These are phyloP conservation scores for Laothoe populi DNA, from an alignment of 2,888 invertebrate genomes.

Conservation along the genomic window DNA sequence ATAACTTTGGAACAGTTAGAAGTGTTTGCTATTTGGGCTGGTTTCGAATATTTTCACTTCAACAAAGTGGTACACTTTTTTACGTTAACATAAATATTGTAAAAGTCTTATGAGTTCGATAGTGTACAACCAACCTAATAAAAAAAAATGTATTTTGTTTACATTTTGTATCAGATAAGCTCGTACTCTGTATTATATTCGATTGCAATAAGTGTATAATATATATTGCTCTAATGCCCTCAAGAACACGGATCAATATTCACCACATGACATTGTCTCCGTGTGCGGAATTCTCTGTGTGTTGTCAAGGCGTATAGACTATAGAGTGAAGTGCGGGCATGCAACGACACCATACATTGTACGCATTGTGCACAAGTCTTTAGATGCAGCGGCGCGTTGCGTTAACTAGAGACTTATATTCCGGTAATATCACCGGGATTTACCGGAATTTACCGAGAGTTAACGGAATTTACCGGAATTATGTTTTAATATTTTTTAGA, in stretches of 20 bases:
- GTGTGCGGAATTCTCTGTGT: background rate
- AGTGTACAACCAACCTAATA: no score
- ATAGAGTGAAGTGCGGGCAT: background rate
- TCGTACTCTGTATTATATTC: no score
- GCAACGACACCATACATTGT: slow-evolving; percentile 23
- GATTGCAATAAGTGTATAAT: no score
- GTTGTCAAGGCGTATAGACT: background rate
- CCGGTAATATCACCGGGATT: slow-evolving; percentile 1
- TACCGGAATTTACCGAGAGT: background rate
- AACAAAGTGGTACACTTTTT: no score
- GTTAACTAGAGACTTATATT: background rate
- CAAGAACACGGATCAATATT: background rate
- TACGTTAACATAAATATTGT: no score
- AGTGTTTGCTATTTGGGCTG: no score
- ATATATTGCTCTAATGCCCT: slow-evolving; percentile 6
- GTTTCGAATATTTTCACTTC: no score
- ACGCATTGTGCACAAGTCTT: slow-evolving; percentile 10
- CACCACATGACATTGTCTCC: slow-evolving; percentile 3
- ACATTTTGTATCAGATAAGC: no score
- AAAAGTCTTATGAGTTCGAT: no score
- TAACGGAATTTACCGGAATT: background rate
- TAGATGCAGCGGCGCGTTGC: slow-evolving; percentile 8
- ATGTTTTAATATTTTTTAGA: no score
- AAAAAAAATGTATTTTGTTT: no score
- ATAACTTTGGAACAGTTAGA: no score